Base-by-base conservation (phyloP, 2,888 invertebrate species). In the Sarcophaga variegata region DNA sequence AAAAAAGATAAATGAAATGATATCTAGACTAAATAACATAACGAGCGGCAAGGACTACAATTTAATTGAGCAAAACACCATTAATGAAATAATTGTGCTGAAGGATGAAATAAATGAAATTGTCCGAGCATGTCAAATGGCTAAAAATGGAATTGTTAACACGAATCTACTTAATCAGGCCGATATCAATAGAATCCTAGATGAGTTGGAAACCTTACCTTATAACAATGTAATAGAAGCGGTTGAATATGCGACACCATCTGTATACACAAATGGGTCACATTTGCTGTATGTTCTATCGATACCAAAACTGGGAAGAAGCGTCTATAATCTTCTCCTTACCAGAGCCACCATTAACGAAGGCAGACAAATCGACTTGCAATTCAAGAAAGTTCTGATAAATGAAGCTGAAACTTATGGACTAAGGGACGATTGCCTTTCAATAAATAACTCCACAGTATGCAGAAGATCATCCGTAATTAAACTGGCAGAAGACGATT, bases 381-480 rank as follows among this genome's bases (percentile, higher is more conserved):
- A 11, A 22, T 80, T 67, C 12, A 22, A 60, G 2, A 59, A 17
- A 8, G 37, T 72, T 2, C 72, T 71, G 4, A 27, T 63, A 1
- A 70, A 22, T 27, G 47, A 79, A 79, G 70, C 47, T 4, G 49
- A 77, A 5, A 67, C 70, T 2, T 78, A 70, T 78, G 70, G 69
- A 25, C 25, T 25, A 25, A 25, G 25, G 25, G 25, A 25, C 25
- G 25, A 25, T 25, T 25, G 25, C 25, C 25, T 25, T 25, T 25
- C 25, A 25, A 25, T 25, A 25, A 25, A 25, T 25, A 25, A 25
- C 25, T 25, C 25, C 25, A 25, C 25, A 25, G 25, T 25, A 25
- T 25, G 3, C 27, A 25, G 25, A 25, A 25, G 25, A 25, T 25
- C 25, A 25, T 25, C 3, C 25, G 25, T 25, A 25, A 25, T 25